Evolutionary conservation across 1,140 invertebrate genomes (phyloP).

Genomic region (Aphis craccivora): DNA sequence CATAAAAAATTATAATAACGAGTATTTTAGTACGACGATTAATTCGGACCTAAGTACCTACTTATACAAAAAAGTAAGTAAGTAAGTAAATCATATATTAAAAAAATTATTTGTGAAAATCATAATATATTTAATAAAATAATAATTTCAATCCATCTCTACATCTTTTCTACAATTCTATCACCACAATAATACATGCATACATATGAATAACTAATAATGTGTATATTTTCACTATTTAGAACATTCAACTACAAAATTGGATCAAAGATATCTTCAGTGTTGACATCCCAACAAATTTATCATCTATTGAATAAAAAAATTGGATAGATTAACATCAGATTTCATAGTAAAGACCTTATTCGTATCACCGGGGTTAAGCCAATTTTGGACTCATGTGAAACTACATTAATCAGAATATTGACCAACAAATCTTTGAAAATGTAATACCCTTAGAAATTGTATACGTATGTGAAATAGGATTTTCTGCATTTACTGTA

Average conservation of each 20-base stretch:
- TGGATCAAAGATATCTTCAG: neutral
- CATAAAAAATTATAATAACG: no score
- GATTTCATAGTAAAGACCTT: conserved; percentile 26
- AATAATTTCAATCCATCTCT: no score
- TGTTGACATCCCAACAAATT: neutral
- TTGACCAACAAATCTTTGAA: neutral
- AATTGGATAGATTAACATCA: neutral
- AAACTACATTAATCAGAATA: conserved; percentile 1
- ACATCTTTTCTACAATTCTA: no score
- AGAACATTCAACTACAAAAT: neutral
- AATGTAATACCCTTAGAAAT: neutral
- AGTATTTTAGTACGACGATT: no score
- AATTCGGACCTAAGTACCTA: no score
- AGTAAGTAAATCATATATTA: no score
- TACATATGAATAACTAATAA: no score
- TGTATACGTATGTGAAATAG: neutral
- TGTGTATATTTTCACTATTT: no score
- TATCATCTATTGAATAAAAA: neutral
- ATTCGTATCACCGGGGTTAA: neutral
- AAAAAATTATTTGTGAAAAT: no score
- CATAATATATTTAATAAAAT: no score
- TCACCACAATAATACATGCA: no score
- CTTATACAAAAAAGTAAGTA: no score
- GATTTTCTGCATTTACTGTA: neutral
- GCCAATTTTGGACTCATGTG: neutral